phyloP scores from a whole-genome alignment of 2,888 invertebrate species.

The Leptopilina drosophilae region DNA sequence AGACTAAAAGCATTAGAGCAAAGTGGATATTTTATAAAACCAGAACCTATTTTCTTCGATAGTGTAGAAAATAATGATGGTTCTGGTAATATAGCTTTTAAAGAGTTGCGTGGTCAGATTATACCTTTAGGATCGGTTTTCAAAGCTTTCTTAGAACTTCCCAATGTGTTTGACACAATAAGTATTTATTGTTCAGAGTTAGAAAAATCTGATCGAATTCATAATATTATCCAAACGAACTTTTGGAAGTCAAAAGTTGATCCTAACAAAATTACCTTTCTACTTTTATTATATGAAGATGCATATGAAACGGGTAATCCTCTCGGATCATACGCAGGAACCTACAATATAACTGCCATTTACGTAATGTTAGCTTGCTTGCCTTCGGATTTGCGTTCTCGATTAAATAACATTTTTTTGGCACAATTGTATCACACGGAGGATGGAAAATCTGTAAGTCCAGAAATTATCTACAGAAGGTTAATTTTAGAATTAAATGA shows the following conservation, averaged over 20 bases:
- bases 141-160: slow-evolving; percentile 45
- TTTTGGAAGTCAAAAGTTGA: slow-evolving; percentile 30
- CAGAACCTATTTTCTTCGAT: slow-evolving; percentile 24
- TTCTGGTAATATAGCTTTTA: slow-evolving; percentile 33
- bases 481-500: slow-evolving; percentile 48
- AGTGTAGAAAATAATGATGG: slow-evolving; percentile 22
- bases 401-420: slow-evolving; percentile 49
- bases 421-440: slow-evolving; percentile 42
- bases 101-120: slow-evolving; percentile 35
- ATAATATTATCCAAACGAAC: slow-evolving; percentile 44
- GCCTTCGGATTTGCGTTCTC: slow-evolving; percentile 45
- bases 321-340: slow-evolving; percentile 48
- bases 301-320: slow-evolving; percentile 53
- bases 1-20: slow-evolving; percentile 9
- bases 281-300: slow-evolving; percentile 54
- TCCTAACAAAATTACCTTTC: slow-evolving; percentile 45
- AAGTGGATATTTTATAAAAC: slow-evolving; percentile 41
- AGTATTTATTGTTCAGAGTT: slow-evolving; percentile 41
- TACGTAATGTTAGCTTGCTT: slow-evolving; percentile 50
- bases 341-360: slow-evolving; percentile 48
- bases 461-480: slow-evolving; percentile 40
- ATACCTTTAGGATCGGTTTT: slow-evolving; percentile 43
- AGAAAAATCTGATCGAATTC: slow-evolving; percentile 32
- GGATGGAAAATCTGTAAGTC: slow-evolving; percentile 42
- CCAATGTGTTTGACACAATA: slow-evolving; percentile 42